Evolutionary conservation across 2,888 invertebrate species (phyloP).

Genomic region (Erpobdella octoculata): DNA sequence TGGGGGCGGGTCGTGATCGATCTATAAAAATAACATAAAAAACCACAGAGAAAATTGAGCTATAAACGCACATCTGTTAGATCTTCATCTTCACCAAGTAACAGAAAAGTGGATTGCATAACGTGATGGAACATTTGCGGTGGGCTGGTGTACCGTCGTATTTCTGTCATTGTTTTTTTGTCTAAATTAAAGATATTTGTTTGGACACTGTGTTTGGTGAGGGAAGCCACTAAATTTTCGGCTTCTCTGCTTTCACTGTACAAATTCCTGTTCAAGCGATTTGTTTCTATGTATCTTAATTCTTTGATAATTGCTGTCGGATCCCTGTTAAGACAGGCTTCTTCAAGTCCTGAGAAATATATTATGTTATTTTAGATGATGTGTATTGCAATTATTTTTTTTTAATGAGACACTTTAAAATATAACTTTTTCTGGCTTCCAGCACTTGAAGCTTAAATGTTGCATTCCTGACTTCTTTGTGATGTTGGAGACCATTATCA

Average conservation of each 20-base stretch:
- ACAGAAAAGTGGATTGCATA: conserved; percentile 44
- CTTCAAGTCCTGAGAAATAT: neutral
- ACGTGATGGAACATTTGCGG: conserved; percentile 43
- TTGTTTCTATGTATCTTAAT: conserved; percentile 14
- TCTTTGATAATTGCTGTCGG: neutral
- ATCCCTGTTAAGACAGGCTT: conserved; percentile 19
- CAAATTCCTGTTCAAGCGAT: conserved; percentile 23
- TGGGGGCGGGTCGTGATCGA: neutral
- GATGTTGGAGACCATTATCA: conserved; percentile 11
- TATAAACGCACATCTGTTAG: conserved; percentile 40
- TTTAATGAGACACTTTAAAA: neutral
- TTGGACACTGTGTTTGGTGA: conserved; percentile 37
- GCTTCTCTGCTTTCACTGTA: conserved; percentile 39
- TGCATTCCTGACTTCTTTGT: conserved; percentile 28
- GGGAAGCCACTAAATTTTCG: conserved; percentile 36
- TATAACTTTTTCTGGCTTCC: conserved; percentile 21
- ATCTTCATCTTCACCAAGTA: conserved; percentile 43
- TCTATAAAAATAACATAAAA: no score
- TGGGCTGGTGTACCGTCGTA: conserved; percentile 44
- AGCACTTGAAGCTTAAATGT: conserved; percentile 21
- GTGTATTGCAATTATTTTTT: neutral
- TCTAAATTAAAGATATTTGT: conserved; percentile 41
- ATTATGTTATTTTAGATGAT: neutral
- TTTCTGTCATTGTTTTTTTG: conserved; percentile 44
- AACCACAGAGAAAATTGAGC: no score